Base-by-base conservation (phyloP, 2,113 vertebrate species). In the Bucco capensis region DNA sequence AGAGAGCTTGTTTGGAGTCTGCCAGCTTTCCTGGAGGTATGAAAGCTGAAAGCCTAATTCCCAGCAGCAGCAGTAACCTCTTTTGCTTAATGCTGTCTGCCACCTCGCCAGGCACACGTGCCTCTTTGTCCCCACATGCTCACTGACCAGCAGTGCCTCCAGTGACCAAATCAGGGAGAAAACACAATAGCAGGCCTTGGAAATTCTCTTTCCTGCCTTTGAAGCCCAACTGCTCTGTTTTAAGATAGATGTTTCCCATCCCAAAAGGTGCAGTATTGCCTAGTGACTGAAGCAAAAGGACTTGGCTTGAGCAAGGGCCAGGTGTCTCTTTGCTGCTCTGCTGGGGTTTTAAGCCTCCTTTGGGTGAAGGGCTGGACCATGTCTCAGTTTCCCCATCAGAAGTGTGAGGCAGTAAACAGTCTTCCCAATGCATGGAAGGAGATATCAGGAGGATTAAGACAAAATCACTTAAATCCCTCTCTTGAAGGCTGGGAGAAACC, bases 1-100 rank as follows among this genome's bases (percentile, higher is more conserved):
- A 77, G 81, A 93, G 83, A 93, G 78, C 92, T 92, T 89, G 46
- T 86, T 83, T 95, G 91, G 94, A 96, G 73, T 66, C 75, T 95
- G 86, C 89, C 83, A 88, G 92, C 22, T 79, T 93, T 96, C 86
- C 92, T 90, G 87, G 69, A 96, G 80, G 35, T 95, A 89, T 28
- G 79, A 88, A 95, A 89, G 61, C 91, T 65, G 83, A 84, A 92
- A 37, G 9, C 6, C 0, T 23, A 81, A 91, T 89, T 92, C 79
- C 38, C 46, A 87, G 57, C 57, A 89, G 69, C 54, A 89, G 70
- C 79, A 83, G 28, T n/a, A 90, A 38, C 23, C 24, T 35, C 44
- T 65, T 86, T 74, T 50, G 42, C 18, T 64, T 42, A 42, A 33
- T 17, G 24, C 46, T 81, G 13, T 24, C 64, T 66, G 37, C 40